These are phyloP conservation scores for Pleuronectes platessa DNA, from an alignment of 2,113 vertebrate genomes.

Conservation along the genomic window DNA sequence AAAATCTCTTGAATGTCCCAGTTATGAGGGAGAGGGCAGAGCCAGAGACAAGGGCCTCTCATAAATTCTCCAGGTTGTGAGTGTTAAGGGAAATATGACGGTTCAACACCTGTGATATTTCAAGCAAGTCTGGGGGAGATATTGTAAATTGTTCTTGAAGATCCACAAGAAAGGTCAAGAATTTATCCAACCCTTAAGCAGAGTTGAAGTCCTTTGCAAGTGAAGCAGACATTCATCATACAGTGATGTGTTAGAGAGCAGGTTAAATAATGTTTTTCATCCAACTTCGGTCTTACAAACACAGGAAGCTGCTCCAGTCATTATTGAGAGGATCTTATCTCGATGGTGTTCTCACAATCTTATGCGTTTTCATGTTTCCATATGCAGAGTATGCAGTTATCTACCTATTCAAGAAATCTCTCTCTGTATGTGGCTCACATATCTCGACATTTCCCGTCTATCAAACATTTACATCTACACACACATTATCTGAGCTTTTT, in stretches of 20 bases:
- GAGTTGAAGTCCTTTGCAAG: background rate
- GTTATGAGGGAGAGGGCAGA: background rate
- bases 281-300: too few species aligned
- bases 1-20: background rate
- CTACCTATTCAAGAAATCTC: too few species aligned
- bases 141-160: background rate
- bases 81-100: background rate
- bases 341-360: too few species aligned
- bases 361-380: too few species aligned
- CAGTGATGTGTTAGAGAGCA: too few species aligned
- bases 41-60: background rate
- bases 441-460: too few species aligned
- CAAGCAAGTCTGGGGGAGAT: background rate
- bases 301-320: too few species aligned
- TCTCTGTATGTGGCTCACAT: too few species aligned
- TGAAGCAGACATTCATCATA: too few species aligned
- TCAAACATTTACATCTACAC: background rate
- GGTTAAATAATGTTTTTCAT: too few species aligned
- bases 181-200: background rate
- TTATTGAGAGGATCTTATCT: too few species aligned
- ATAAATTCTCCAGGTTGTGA: background rate
- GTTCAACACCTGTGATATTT: background rate
- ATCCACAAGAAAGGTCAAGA: background rate
- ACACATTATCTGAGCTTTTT: slow-evolving; percentile 1
- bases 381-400: too few species aligned